phyloP scores from a whole-genome alignment of 2,797 vertebrate species.

The Zalophus californianus region DNA sequence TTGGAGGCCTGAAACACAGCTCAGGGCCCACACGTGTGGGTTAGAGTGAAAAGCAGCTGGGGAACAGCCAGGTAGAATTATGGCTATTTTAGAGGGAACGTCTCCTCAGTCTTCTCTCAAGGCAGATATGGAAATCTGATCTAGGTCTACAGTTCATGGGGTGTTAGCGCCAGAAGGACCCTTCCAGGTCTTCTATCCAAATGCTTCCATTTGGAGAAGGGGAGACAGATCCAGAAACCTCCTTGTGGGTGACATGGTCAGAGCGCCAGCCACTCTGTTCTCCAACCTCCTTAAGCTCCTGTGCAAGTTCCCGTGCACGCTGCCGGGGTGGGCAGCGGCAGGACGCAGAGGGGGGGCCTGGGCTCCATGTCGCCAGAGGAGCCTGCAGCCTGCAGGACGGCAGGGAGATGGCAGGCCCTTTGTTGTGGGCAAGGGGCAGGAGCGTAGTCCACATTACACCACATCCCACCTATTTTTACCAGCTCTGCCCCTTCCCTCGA shows the following conservation, averaged over 20 bases:
- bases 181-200: background rate
- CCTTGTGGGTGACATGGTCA: background rate
- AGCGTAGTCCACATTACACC: background rate
- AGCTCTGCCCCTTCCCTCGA: background rate
- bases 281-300: background rate
- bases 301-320: background rate
- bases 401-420: background rate
- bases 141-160: background rate
- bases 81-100: background rate
- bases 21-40: background rate
- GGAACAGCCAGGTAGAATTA: background rate
- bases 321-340: background rate
- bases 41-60: background rate
- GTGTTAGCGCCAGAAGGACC: background rate
- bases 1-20: background rate
- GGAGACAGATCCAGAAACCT: background rate
- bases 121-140: constrained; percentile 24
- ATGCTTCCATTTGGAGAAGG: background rate
- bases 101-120: background rate
- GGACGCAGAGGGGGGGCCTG: background rate
- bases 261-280: background rate
- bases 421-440: background rate
- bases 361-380: background rate
- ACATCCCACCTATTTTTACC: background rate
- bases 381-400: too few relatives aligned